Conservation (phyloP, 2,113 vertebrate species). For the Rhinolophus sinicus region DNA sequence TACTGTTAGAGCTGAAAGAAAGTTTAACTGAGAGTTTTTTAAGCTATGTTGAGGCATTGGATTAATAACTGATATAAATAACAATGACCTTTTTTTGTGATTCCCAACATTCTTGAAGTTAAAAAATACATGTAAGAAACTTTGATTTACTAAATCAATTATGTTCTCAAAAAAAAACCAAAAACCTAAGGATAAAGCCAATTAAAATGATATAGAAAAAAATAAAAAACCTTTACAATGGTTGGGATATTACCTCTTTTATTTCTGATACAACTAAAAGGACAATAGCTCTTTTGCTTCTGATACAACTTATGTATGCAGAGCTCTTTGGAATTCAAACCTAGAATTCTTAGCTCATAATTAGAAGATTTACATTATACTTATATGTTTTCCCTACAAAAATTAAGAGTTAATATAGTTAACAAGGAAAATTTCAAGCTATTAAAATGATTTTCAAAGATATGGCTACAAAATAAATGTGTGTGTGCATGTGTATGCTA, state of each 20-base stretch:
- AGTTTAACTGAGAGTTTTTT: background rate
- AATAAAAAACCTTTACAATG: background rate
- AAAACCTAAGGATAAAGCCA: background rate
- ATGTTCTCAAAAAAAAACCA: conserved; percentile 36
- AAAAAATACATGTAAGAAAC: background rate
- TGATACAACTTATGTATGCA: background rate
- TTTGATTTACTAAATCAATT: background rate
- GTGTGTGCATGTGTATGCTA: background rate
- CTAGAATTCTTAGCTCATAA: conserved; percentile 42
- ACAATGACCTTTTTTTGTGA: background rate
- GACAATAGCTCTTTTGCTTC: background rate
- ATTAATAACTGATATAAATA: background rate
- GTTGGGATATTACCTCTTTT: background rate
- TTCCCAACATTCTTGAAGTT: background rate
- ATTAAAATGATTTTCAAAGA: conserved; percentile 44
- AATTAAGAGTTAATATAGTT: background rate
- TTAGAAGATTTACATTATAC: background rate
- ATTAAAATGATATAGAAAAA: conserved; percentile 24
- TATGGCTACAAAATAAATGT: background rate
- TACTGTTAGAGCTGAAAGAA: background rate
- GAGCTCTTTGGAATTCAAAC: background rate
- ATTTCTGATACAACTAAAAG: background rate
- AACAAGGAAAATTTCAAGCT: conserved; percentile 4
- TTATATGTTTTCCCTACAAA: conserved; percentile 25
- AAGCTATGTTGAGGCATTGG: background rate